Conservation (phyloP, 2,888 invertebrate species). For the Deilephila elpenor region DNA sequence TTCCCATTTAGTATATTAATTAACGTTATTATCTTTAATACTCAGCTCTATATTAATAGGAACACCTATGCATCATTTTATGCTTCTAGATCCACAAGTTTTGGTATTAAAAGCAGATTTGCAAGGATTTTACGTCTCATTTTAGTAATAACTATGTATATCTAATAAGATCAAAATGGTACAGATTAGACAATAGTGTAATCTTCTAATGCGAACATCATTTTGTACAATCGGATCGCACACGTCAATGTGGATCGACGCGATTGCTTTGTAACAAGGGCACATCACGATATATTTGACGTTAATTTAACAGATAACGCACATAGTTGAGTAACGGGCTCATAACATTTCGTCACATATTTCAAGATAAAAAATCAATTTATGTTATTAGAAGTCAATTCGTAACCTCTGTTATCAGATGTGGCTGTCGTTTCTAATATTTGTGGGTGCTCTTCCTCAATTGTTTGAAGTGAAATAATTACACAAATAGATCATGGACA, state of each 20-base stretch:
- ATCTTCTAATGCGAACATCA: not conserved
- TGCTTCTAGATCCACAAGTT: no score
- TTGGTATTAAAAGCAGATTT: no score
- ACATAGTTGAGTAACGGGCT: conserved; percentile 64
- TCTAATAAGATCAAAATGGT: not conserved
- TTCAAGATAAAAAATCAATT: conserved; percentile 78
- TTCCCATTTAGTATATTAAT: no score
- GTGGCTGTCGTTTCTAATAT: conserved; percentile 33
- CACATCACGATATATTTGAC: conserved; percentile 62
- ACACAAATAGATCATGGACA: conserved; percentile 1
- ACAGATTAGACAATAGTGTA: not conserved
- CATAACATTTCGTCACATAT: conserved; percentile 69
- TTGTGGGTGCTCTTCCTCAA: conserved; percentile 5
- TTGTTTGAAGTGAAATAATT: not conserved
- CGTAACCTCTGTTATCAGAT: conserved; percentile 60
- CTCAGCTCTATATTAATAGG: no score
- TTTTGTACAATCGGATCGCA: conserved; percentile 9
- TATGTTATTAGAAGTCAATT: conserved; percentile 70
- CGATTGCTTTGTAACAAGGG: conserved; percentile 39
- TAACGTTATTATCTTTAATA: no score
- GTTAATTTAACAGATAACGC: conserved; percentile 69
- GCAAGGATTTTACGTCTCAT: no score
- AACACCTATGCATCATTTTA: no score
- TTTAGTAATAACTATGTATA: no score
- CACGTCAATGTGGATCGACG: conserved; percentile 32